Conservation (phyloP, 2,888 invertebrate species). For the Loripinus fragilis region DNA sequence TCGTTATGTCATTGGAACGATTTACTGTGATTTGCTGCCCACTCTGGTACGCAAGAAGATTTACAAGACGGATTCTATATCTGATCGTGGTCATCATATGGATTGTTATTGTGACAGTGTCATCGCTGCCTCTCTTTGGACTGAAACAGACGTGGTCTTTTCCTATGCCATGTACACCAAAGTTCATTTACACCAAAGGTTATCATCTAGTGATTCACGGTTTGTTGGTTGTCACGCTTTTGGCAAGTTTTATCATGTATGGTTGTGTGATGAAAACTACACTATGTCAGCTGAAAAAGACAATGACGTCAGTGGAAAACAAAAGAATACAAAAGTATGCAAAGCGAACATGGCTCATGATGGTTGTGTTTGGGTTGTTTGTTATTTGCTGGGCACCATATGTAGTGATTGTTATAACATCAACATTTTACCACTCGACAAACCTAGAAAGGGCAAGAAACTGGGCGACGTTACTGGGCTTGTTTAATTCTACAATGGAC, state of each 20-base stretch:
- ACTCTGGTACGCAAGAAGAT: slow-evolving; percentile 5
- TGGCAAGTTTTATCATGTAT: slow-evolving; percentile 1
- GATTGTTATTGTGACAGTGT: background rate
- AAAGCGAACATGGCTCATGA: slow-evolving; percentile 12
- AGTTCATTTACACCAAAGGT: background rate
- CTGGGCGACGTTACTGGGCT: slow-evolving; percentile 13
- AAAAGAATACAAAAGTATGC: background rate
- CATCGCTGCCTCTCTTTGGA: background rate
- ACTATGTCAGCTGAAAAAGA: background rate
- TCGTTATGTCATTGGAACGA: slow-evolving; percentile 8
- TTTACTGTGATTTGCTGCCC: slow-evolving; percentile 3
- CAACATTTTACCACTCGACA: background rate
- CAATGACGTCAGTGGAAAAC: background rate
- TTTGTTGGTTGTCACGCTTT: background rate
- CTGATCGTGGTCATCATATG: background rate
- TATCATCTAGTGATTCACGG: background rate
- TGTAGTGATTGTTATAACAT: background rate
- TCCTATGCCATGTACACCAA: background rate
- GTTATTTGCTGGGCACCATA: slow-evolving; percentile 13
- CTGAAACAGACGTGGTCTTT: background rate
- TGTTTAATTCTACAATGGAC: slow-evolving; percentile 36
- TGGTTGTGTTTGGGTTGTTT: background rate
- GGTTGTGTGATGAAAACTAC: slow-evolving; percentile 1
- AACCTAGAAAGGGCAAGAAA: slow-evolving; percentile 4
- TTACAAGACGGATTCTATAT: background rate